Evolutionary conservation across 2,888 invertebrate species (phyloP).

Genomic region (Eupithecia tripunctaria): DNA sequence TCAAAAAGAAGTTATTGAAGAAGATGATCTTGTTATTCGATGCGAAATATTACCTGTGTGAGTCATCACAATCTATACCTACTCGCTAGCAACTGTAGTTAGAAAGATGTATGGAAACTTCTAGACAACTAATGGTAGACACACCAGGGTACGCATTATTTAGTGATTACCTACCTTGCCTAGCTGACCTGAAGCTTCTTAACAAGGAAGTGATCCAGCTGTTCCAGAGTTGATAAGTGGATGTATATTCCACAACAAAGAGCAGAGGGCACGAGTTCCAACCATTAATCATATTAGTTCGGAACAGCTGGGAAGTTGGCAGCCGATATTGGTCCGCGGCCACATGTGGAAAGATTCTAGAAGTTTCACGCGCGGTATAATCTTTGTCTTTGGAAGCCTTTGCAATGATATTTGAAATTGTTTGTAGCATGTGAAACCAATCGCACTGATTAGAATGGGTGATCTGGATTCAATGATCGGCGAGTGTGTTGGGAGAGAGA

Average conservation of each 20-base stretch:
- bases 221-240: conserved; percentile 8
- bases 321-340: conserved; percentile 54
- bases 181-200: no score
- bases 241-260: conserved; percentile 46
- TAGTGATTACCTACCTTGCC: no score
- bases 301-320: conserved; percentile 66
- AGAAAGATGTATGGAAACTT: no score
- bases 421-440: not conserved
- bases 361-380: conserved; percentile 11
- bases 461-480: not conserved
- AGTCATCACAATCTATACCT: no score
- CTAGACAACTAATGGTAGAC: no score
- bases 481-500: no score
- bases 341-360: conserved; percentile 45
- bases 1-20: not conserved
- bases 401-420: not conserved
- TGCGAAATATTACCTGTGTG: not conserved
- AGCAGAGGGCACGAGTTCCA: conserved; percentile 64
- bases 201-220: not conserved
- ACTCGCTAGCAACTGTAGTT: no score
- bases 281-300: conserved; percentile 72
- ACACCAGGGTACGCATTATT: no score
- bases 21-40: not conserved
- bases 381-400: not conserved
- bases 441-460: not conserved